Evolutionary conservation across 2,888 invertebrate genomes (phyloP).

Genomic region (Unio delphinus): DNA sequence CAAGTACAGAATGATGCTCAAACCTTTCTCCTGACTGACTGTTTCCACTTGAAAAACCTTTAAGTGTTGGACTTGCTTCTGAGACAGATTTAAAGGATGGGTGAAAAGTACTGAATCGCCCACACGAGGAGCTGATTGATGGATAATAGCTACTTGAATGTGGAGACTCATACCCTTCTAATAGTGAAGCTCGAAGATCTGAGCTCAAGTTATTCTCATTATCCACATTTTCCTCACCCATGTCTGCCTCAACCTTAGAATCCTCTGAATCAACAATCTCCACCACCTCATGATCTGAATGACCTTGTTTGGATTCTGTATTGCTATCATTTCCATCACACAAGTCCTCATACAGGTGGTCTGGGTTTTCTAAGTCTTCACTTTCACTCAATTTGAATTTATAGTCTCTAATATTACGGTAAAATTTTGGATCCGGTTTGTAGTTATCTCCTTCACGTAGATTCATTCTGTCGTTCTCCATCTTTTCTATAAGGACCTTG

Average conservation of each 20-base stretch:
- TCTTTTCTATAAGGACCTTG: slow-evolving; percentile 45
- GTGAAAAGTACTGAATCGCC: slow-evolving; percentile 9
- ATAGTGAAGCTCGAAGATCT: slow-evolving; percentile 22
- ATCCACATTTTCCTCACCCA: slow-evolving; percentile 24
- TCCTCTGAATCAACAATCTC: slow-evolving; percentile 34
- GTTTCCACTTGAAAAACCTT: slow-evolving; percentile 14
- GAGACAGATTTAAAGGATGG: slow-evolving; percentile 5
- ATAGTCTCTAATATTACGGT: slow-evolving; percentile 30
- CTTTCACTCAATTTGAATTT: slow-evolving; percentile 20
- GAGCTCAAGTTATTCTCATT: slow-evolving; percentile 23
- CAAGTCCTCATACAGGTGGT: slow-evolving; percentile 12
- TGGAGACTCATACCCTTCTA: slow-evolving; percentile 36
- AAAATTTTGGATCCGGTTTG: slow-evolving; percentile 28
- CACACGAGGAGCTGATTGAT: slow-evolving; percentile 15
- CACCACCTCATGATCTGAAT: slow-evolving; percentile 30
- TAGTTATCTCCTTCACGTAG: slow-evolving; percentile 31
- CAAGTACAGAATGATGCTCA: slow-evolving; percentile 10
- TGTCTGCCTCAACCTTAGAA: slow-evolving; percentile 35
- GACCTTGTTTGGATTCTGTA: slow-evolving; percentile 23
- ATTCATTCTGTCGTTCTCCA: slow-evolving; percentile 39
- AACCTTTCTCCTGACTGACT: slow-evolving; percentile 10
- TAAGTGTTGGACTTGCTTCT: slow-evolving; percentile 13
- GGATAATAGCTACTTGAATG: slow-evolving; percentile 32
- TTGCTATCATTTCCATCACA: slow-evolving; percentile 15
- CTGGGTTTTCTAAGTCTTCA: slow-evolving; percentile 12